Base-by-base conservation (phyloP, 2,888 invertebrate species). In the Panorpa germanica region DNA sequence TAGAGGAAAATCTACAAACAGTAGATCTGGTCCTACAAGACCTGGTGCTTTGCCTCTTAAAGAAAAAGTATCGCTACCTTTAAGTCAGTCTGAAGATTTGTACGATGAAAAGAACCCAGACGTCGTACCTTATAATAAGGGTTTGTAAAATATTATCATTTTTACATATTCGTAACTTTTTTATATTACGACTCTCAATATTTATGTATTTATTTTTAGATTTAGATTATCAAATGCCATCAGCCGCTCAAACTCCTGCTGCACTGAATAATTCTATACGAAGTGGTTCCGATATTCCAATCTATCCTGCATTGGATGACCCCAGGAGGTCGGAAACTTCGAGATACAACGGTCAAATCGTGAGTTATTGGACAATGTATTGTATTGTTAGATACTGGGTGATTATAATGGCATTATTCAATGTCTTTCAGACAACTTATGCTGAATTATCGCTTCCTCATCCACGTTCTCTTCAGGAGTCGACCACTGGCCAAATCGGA, bases 71-170 rank as follows among this genome's bases (percentile, higher is more conserved):
- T 62, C 69, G 32, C 55, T 72, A 48, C 71, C 72, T 40, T 61
- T 65, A 38, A 60, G 62, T 40, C 63, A 60, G 42, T 64, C 70
- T 12, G 72, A 76, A 39, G 75, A 74, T 46, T 68, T 77, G 47
- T 75, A 77, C 43, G 85, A 86, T 47, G 86, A 88, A 54, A 76
- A 74, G 51, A 85, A 85, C 59, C 85, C 85, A 16, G 85, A 85
- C 50, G 81, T 85, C 38, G 77, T 85, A 35, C 83, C 85, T 16
- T 70, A 76, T 41, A 82, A 78, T 49, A 82, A 82, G 72, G 81
- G 83, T 82, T n/a, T n/a, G n/a, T n/a, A n/a, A n/a, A n/a, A n/a
- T n/a, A n/a, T n/a, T n/a, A n/a, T n/a, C n/a, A n/a, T n/a, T n/a
- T n/a, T n/a, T n/a, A n/a, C n/a, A n/a, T n/a, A n/a, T n/a, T n/a